Evolutionary conservation across 2,888 invertebrate genomes (phyloP).

Genomic region (Opisthograptis luteolata): DNA sequence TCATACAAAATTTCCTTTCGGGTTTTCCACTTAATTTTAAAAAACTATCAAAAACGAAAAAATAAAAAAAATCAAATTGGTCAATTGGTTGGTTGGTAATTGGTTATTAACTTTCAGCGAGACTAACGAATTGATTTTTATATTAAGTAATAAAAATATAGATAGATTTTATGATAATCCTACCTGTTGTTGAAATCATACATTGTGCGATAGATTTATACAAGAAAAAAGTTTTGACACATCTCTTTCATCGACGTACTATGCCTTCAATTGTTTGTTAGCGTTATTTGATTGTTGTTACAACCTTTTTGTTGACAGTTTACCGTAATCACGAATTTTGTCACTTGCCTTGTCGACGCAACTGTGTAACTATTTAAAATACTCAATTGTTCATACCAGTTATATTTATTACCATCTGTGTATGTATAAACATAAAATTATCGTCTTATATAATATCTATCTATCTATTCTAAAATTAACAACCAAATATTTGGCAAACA

Average conservation of each 20-base stretch:
- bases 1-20: too few relatives aligned
- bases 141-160: too few relatives aligned
- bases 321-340: slow-evolving; percentile 49
- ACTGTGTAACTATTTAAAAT: slow-evolving; percentile 46
- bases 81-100: too few relatives aligned
- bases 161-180: too few relatives aligned
- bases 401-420: slow-evolving; percentile 17
- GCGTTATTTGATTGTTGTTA: slow-evolving; percentile 53
- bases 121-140: too few relatives aligned
- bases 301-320: slow-evolving; percentile 50
- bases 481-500: slow-evolving; percentile 60
- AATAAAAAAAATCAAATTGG: too few relatives aligned
- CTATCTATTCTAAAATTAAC: slow-evolving; percentile 42
- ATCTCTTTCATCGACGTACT: too few relatives aligned
- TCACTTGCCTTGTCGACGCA: slow-evolving; percentile 49
- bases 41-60: too few relatives aligned
- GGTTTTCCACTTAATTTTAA: too few relatives aligned
- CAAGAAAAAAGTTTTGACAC: too few relatives aligned
- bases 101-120: too few relatives aligned
- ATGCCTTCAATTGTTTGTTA: slow-evolving; percentile 29
- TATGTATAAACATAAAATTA: slow-evolving; percentile 27
- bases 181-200: slow-evolving; percentile 44
- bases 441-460: slow-evolving; percentile 21
- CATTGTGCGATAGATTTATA: too few relatives aligned
- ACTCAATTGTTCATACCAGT: slow-evolving; percentile 47